These are phyloP conservation scores for Thrips palmi DNA, from an alignment of 1,140 invertebrate species.

Conservation along the genomic window DNA sequence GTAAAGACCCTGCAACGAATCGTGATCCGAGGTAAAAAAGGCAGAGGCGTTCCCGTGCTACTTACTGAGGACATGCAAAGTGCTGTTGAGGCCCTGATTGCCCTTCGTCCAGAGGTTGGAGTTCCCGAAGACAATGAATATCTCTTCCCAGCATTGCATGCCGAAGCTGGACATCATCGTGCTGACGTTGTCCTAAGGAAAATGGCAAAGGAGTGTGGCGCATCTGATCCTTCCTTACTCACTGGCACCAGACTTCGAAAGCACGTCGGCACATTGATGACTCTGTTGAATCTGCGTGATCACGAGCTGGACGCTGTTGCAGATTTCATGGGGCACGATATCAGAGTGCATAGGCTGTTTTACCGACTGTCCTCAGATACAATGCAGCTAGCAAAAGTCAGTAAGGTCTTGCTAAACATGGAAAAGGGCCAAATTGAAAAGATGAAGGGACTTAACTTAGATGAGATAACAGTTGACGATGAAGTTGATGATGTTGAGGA, in stretches of 20 bases:
- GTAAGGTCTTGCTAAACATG: slow-evolving; percentile 14
- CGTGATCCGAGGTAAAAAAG: slow-evolving; percentile 12
- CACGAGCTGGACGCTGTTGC: slow-evolving; percentile 15
- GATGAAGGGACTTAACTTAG: no score
- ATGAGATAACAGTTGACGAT: no score
- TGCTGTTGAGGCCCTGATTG: slow-evolving; percentile 6
- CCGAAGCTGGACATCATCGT: no score
- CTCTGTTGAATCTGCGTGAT: slow-evolving; percentile 12
- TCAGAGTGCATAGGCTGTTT: slow-evolving; percentile 14
- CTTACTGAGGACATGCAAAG: slow-evolving; percentile 5
- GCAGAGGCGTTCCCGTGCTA: slow-evolving; percentile 8
- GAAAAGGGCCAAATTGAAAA: slow-evolving; percentile 20
- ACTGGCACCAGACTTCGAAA: slow-evolving; percentile 14
- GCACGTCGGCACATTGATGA: slow-evolving; percentile 15
- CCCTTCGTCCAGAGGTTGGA: no score
- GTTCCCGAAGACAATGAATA: no score
- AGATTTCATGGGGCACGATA: slow-evolving; percentile 17
- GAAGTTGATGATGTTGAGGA: no score
- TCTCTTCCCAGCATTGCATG: no score
- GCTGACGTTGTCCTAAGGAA: not conserved
- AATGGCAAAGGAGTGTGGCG: slow-evolving; percentile 6
- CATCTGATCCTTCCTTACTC: slow-evolving; percentile 7
- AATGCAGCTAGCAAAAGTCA: slow-evolving; percentile 4
- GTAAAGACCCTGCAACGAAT: slow-evolving; percentile 6
- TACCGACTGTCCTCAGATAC: slow-evolving; percentile 12